Evolutionary conservation across 2,888 invertebrate genomes (phyloP).

Genomic region (Rhamphomyia laevipes): DNA sequence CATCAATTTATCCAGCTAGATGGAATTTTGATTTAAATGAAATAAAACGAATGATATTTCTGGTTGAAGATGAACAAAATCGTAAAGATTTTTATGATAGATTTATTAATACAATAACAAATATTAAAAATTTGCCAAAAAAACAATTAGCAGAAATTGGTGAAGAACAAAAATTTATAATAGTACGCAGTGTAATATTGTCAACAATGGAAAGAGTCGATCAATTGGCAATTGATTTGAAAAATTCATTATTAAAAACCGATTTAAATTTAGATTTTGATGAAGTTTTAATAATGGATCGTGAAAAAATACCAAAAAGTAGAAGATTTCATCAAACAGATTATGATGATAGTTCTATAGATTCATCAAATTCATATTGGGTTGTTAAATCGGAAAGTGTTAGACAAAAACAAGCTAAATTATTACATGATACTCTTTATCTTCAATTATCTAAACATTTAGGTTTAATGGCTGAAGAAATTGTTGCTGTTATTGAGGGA

Average conservation of each 20-base stretch:
- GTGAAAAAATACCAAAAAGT: not conserved
- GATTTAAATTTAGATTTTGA: slow-evolving; percentile 8
- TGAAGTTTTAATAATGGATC: slow-evolving; percentile 7
- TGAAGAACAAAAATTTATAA: slow-evolving; percentile 9
- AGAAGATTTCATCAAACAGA: not conserved
- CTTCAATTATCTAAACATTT: slow-evolving; percentile 5
- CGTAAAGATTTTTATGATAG: not conserved
- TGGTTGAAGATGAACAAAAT: not conserved
- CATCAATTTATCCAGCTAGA: not conserved
- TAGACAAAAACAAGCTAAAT: slow-evolving; percentile 2
- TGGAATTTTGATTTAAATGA: not conserved
- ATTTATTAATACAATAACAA: not conserved
- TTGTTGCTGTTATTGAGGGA: slow-evolving; percentile 10
- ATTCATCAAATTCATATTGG: not conserved
- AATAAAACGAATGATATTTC: not conserved
- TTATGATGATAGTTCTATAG: not conserved
- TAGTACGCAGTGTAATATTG: slow-evolving; percentile 8
- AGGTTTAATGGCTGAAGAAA: slow-evolving; percentile 7
- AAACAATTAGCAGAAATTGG: not conserved
- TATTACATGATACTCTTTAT: slow-evolving; percentile 8
- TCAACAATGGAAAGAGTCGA: slow-evolving; percentile 6
- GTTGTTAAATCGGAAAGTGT: slow-evolving; percentile 9
- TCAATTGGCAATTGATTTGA: not conserved
- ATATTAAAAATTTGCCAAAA: not conserved
- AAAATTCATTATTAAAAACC: not conserved